Evolutionary conservation across 2,113 vertebrate genomes (phyloP).

Genomic region (Sebastes fasciatus): DNA sequence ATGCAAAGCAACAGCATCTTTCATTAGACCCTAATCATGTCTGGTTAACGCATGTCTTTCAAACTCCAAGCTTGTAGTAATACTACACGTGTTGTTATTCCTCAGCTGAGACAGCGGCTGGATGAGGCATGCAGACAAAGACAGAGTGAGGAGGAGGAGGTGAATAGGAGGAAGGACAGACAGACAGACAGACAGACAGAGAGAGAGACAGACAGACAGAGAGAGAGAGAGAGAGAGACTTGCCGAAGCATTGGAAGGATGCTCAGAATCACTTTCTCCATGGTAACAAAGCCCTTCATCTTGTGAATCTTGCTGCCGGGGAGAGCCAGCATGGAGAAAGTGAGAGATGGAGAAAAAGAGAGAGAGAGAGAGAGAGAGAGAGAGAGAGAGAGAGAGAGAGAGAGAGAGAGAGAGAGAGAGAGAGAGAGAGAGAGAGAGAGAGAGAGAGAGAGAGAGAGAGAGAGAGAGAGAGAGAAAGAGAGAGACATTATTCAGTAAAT

Average conservation of each 20-base stretch:
- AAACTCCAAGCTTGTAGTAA: not conserved
- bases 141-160: constrained; percentile 36
- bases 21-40: not conserved
- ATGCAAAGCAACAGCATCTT: not conserved
- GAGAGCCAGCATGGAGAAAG: constrained; percentile 75
- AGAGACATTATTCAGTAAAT: constrained; percentile 21
- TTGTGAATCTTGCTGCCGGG: constrained; percentile 86
- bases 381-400: not conserved
- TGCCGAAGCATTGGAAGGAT: constrained; percentile 86
- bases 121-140: constrained; percentile 42
- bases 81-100: not conserved
- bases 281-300: constrained; percentile 90
- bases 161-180: constrained; percentile 46
- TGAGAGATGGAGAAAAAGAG: constrained; percentile 21
- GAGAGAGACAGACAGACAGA: not conserved
- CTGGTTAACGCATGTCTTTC: not conserved
- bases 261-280: constrained; percentile 87
- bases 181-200: not conserved
- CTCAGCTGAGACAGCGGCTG: not conserved
- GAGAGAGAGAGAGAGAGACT: constrained; percentile 84
- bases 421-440: constrained; percentile 32
- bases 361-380: constrained; percentile 26
- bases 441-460: constrained; percentile 14
- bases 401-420: constrained; percentile 62
- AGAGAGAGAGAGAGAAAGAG: constrained; percentile 5